Percentiles rank a stretch among this genome's conserved stretches.
phyloP scores from a whole-genome alignment of 2,797 vertebrate genomes.

The Poliocrania exsul region DNA sequence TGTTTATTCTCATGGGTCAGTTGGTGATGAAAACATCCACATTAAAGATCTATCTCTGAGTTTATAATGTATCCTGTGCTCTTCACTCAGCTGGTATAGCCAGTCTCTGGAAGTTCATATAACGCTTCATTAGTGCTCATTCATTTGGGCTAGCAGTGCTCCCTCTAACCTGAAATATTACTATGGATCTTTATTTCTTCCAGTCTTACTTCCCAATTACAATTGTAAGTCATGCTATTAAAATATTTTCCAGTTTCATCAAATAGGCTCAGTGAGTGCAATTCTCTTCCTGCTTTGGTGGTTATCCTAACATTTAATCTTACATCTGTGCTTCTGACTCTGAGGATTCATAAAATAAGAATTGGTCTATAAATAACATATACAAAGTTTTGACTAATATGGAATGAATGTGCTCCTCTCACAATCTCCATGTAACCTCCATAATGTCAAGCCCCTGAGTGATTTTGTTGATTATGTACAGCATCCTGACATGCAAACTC shows the following conservation, averaged over 20 bases:
- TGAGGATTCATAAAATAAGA: neutral
- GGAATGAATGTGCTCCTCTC: constrained; percentile 3
- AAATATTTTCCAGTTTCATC: neutral
- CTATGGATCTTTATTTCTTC: neutral
- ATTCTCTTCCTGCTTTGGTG: neutral
- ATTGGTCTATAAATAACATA: constrained; percentile 11
- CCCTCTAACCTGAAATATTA: neutral
- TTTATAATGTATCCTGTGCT: neutral
- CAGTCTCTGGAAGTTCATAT: neutral
- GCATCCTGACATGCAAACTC: constrained; percentile 54
- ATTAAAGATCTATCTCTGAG: neutral
- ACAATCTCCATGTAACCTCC: constrained; percentile 28
- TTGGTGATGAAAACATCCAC: neutral
- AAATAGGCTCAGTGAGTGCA: neutral
- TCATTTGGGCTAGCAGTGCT: neutral
- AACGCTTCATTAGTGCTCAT: neutral
- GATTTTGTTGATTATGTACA: constrained; percentile 54
- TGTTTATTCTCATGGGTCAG: neutral
- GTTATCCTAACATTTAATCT: neutral
- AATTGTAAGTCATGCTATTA: neutral
- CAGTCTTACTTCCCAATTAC: neutral
- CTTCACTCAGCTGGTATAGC: neutral
- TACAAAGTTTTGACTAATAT: constrained; percentile 20
- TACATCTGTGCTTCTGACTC: neutral
- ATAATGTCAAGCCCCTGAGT: constrained; percentile 22